Conservation (phyloP, 2,888 invertebrate genomes). For the Amiota minor region DNA sequence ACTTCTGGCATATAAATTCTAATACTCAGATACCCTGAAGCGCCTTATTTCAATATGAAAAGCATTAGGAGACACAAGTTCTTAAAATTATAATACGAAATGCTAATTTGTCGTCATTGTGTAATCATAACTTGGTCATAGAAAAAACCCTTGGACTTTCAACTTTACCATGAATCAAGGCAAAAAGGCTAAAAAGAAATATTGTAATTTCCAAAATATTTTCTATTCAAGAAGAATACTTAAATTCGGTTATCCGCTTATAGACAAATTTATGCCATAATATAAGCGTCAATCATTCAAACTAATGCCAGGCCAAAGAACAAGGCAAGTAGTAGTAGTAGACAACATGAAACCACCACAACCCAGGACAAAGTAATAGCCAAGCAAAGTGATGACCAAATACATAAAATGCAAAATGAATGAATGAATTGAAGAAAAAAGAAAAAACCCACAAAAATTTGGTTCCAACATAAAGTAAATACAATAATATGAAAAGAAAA, state of each 20-base stretch:
- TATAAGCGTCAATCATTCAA: conserved; percentile 28
- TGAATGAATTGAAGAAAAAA: conserved; percentile 7
- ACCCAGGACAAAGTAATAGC: conserved; percentile 28
- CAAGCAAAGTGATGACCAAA: not conserved
- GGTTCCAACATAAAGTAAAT: not conserved
- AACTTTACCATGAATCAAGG: not conserved
- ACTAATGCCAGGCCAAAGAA: conserved; percentile 19
- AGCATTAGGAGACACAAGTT: too few species aligned
- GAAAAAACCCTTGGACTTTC: too few species aligned
- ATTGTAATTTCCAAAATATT: conserved; percentile 44
- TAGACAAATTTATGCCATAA: conserved; percentile 23
- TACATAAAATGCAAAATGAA: conserved; percentile 36
- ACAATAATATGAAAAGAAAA: not conserved
- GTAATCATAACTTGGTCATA: too few species aligned
- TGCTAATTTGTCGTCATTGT: too few species aligned
- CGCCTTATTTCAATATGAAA: too few species aligned
- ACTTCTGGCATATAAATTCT: too few species aligned
- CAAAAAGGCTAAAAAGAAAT: conserved; percentile 52
- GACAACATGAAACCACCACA: not conserved
- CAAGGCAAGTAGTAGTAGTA: not conserved
- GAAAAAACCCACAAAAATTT: conserved; percentile 12
- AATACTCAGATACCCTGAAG: too few species aligned
- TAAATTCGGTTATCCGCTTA: conserved; percentile 18
- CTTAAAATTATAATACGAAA: too few species aligned
- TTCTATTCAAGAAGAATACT: not conserved